Evolutionary conservation across 2,888 invertebrate species (phyloP).

Genomic region (Adela reaumurella): DNA sequence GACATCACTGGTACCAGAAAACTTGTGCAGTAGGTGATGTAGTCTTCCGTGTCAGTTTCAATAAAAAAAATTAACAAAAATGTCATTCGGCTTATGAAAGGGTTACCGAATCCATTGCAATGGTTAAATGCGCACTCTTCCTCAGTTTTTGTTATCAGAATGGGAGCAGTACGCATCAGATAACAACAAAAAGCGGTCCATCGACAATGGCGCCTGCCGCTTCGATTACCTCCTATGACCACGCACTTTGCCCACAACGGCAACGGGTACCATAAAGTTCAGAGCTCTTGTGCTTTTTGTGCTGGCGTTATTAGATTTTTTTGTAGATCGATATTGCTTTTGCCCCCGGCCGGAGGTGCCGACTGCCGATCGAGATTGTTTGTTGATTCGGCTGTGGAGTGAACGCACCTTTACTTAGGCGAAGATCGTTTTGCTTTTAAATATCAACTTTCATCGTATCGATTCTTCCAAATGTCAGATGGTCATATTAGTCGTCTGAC

Average conservation of each 20-base stretch:
- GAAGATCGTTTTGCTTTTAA: no score
- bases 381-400: not conserved
- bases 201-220: slow-evolving; percentile 47
- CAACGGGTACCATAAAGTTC: slow-evolving; percentile 16
- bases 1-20: no score
- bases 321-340: slow-evolving; percentile 7
- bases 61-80: no score
- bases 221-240: slow-evolving; percentile 55
- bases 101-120: not conserved
- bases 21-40: no score
- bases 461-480: no score
- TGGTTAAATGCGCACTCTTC: not conserved
- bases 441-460: no score
- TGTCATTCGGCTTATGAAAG: no score
- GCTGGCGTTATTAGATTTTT: slow-evolving; percentile 48
- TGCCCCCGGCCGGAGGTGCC: not conserved
- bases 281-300: slow-evolving; percentile 23
- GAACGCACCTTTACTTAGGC: no score
- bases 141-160: slow-evolving; percentile 32
- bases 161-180: slow-evolving; percentile 55
- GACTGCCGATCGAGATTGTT: not conserved
- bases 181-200: slow-evolving; percentile 41
- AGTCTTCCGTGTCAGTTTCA: no score
- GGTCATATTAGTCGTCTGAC: no score
- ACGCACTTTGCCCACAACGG: slow-evolving; percentile 46